Conservation (phyloP, 2,888 invertebrate genomes). For the Asteroscopus sphinx region DNA sequence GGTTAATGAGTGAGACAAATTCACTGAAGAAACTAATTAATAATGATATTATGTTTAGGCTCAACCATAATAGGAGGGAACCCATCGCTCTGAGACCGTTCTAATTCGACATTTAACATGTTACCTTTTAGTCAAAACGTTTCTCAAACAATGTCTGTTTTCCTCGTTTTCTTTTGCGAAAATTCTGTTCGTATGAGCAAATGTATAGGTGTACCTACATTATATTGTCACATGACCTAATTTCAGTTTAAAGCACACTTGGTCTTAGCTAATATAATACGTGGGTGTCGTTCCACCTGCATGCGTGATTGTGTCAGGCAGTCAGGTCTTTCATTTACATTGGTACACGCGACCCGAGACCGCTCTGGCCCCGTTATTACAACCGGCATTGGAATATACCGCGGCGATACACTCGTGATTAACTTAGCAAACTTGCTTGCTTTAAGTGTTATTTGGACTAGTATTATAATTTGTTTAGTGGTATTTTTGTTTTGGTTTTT, state of each 20-base stretch:
- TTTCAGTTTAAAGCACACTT: constrained; percentile 43
- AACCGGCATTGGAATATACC: constrained; percentile 54
- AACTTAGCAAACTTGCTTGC: constrained; percentile 15
- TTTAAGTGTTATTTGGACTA: constrained; percentile 10
- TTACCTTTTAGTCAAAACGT: no score
- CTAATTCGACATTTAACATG: no score
- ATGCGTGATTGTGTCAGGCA: constrained; percentile 64
- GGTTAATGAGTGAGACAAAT: no score
- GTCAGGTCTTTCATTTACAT: constrained; percentile 63
- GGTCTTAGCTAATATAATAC: constrained; percentile 52
- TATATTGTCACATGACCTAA: constrained; percentile 53
- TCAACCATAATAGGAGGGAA: no score
- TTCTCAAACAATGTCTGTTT: no score
- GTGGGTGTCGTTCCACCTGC: constrained; percentile 45
- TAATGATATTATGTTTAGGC: no score
- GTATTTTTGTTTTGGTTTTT: constrained; percentile 7
- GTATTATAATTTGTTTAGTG: constrained; percentile 2
- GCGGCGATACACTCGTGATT: constrained; percentile 36
- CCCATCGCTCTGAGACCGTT: no score
- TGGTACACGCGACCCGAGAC: constrained; percentile 61
- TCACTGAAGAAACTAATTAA: no score
- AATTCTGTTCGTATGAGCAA: neutral
- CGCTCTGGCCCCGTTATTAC: constrained; percentile 52
- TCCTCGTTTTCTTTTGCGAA: no score
- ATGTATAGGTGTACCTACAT: neutral